Evolutionary conservation across 2,113 vertebrate genomes (phyloP), one percentile per base, ranked within the genome.

Genomic region (Corythoichthys intestinalis): DNA sequence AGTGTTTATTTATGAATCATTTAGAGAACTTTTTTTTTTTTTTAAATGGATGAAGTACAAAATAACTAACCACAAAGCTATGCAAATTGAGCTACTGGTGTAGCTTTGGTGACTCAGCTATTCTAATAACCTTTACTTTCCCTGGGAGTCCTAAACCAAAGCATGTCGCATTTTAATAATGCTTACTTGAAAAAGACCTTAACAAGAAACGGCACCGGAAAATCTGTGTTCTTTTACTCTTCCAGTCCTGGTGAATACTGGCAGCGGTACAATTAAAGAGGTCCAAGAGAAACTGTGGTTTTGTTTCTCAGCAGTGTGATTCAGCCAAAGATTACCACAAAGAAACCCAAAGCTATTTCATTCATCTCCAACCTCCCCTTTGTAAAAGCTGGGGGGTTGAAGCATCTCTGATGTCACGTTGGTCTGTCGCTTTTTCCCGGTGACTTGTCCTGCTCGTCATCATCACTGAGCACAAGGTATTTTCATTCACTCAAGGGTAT

Each of bases 241-340:
- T 3, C 14, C 20, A 28, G 13, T 65, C 2, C 28, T 65, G 63
- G 48, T 65, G 8, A 38, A 65, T 37, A 53, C n/a, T 62, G 39
- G 39, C 60, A 44, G 60, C 10, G 17, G 64, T 34, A 62, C 12
- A 66, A 58, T 2, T 59, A 44, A 39, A 61, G 20, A 49, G 15
- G 70, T 68, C 67, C 66, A 37, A 69, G 69, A 70, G 62, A 28
- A 48, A 58, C 69, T 78, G 79, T 2, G 74, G 78, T 85, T 78
- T 78, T 65, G 71, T 74, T 59, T 75, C 62, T 10, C 86, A 91
- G 85, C 88, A 88, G 75, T 79, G 83, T 86, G 90, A 91, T 88
- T 91, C 86, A 89, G 81, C 81, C 58, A 60, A 67, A 69, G 70
- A 54, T 74, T 83, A 89, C 88, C 85, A 71, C 86, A 83, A 72